Evolutionary conservation across 2,888 invertebrate genomes (phyloP).

Genomic region (Stramonita haemastoma): DNA sequence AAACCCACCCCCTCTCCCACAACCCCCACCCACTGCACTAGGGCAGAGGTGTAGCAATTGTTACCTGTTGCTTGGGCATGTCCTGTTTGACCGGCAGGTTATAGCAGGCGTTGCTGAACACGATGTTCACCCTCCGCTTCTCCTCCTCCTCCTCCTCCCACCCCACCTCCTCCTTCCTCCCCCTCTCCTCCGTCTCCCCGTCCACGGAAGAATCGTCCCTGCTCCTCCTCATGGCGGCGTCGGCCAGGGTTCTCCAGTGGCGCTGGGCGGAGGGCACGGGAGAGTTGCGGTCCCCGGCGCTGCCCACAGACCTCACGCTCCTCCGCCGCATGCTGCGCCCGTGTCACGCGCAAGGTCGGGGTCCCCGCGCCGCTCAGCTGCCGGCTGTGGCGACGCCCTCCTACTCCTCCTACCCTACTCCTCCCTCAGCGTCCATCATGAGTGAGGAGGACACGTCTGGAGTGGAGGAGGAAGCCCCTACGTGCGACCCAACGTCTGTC

Average conservation of each 20-base stretch:
- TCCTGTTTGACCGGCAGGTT: not conserved
- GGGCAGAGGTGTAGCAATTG: no score
- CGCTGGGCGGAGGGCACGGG: not conserved
- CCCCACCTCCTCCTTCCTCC: not conserved
- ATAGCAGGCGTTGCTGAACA: conserved; percentile 25
- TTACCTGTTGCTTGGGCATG: conserved; percentile 19
- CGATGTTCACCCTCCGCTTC: conserved; percentile 4
- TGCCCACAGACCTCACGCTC: not conserved
- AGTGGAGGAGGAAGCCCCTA: not conserved
- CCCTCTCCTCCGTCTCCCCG: not conserved
- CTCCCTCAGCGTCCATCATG: not conserved
- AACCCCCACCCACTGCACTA: no score
- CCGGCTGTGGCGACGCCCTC: not conserved
- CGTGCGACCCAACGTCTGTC: not conserved
- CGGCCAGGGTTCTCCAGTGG: not conserved
- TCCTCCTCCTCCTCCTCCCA: not conserved
- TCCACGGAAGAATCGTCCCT: not conserved
- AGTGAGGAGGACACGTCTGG: not conserved
- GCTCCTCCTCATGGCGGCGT: not conserved
- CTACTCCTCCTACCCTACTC: not conserved
- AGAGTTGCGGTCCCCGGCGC: not conserved
- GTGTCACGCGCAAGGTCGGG: conserved; percentile 15
- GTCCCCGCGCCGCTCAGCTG: not conserved
- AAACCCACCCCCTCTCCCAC: no score
- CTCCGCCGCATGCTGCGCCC: conserved; percentile 9